Evolutionary conservation across 2,113 vertebrate species (phyloP), one percentile per base, ranked within the genome.

Genomic region (Perca flavescens): DNA sequence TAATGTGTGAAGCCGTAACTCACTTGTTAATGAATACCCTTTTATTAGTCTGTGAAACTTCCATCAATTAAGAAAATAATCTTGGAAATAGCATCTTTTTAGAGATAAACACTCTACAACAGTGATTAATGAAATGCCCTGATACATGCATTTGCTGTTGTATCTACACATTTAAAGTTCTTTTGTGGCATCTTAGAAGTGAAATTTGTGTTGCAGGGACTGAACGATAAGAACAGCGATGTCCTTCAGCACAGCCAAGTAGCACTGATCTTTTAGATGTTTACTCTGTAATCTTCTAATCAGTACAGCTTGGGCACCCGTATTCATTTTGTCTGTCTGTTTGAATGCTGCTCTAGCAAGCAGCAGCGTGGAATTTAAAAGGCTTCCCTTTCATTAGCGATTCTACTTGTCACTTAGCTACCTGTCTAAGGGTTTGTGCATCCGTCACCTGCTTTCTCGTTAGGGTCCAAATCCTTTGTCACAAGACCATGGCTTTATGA

Each of bases 201-300:
- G 11, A 17, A 68, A 72, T 79, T 75, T 47, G 57, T 78, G 79
- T 31, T 69, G 60, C 64, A 61, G 22, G 40, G 53, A 57, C 17
- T 64, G 46, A 62, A 31, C 1, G 73, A 84, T 80, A 69, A 82
- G 57, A 68, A 73, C 49, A 56, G 66, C 0, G 52, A 81, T 84
- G 84, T 86, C 86, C 83, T 88, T 84, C 80, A 77, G 57, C 52
- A 17, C 61, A 65, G 67, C 64, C 43, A 63, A 84, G 68, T 4
- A 78, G 57, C 54, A 53, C 57, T 36, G 64, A 69, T 80, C 58
- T 60, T 75, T 72, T 19, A 43, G 77, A 85, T 86, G 83, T 89
- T 90, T 83, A 68, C 74, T 57, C 40, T 68, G 77, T 86, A 77
- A 89, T 90, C 73, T 80, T 80, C 74, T 78, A 72, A 91, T 90